Evolutionary conservation across 2,797 vertebrate genomes (phyloP).

Genomic region (Oophaga sylvatica): DNA sequence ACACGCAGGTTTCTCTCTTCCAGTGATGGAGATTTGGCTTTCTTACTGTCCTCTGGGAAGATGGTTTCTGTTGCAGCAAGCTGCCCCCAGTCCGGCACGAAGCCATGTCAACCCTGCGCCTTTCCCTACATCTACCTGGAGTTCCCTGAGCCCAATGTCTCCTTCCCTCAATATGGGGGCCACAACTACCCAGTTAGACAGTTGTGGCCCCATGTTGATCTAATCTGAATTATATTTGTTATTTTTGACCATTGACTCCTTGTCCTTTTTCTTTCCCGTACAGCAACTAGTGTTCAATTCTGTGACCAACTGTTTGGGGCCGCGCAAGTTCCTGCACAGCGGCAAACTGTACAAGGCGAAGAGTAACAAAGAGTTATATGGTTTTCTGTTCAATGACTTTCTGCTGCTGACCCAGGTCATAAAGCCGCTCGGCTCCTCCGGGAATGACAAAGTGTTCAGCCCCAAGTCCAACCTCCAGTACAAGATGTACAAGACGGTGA

Average conservation of each 20-base stretch:
- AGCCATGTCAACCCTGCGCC: neutral
- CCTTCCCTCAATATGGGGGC: too few relatives aligned
- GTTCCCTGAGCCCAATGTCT: too few relatives aligned
- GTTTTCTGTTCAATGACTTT: constrained; percentile 99
- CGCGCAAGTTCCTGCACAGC: constrained; percentile 97
- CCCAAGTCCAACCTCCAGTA: constrained; percentile 96
- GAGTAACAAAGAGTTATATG: constrained; percentile 97
- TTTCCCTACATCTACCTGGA: neutral
- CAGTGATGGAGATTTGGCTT: neutral
- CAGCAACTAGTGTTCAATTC: constrained; percentile 99
- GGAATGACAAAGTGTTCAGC: constrained; percentile 94
- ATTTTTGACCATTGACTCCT: neutral
- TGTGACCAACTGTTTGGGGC: constrained; percentile 96
- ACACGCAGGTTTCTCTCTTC: neutral
- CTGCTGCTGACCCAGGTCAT: constrained; percentile 95
- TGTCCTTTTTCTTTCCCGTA: constrained; percentile 65
- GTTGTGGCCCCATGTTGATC: too few relatives aligned
- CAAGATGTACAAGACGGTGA: constrained; percentile 98
- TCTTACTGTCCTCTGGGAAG: neutral
- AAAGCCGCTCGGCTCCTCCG: constrained; percentile 90
- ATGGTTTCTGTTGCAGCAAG: neutral
- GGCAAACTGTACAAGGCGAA: constrained; percentile 98
- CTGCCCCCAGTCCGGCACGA: neutral
- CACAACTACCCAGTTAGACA: too few relatives aligned
- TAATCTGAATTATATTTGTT: too few relatives aligned